These are phyloP conservation scores for Smittia sp. DNA, from an alignment of 2,888 invertebrate species.

Conservation along the genomic window DNA sequence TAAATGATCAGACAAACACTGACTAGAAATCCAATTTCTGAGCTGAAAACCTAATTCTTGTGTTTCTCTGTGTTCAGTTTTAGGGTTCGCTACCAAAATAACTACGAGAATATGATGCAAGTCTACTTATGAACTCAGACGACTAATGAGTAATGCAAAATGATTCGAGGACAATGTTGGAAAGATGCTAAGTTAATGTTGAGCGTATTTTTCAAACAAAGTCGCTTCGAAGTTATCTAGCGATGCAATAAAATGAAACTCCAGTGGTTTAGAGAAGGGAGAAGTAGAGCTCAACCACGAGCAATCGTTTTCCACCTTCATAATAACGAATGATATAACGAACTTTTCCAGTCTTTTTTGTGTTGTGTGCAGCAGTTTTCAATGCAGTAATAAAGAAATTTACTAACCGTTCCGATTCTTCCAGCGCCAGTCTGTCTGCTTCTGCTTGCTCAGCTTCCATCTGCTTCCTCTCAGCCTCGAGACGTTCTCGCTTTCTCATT, in stretches of 20 bases:
- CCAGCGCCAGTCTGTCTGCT: slow-evolving; percentile 59
- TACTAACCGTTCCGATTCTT: slow-evolving; percentile 63
- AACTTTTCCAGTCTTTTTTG: neutral
- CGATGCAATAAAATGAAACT: too few species aligned
- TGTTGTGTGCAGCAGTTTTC: neutral
- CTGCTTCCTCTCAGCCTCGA: slow-evolving; percentile 67
- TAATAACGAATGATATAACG: too few species aligned
- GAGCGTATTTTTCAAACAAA: neutral
- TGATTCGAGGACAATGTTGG: too few species aligned
- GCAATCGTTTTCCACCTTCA: too few species aligned
- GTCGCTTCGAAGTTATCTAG: neutral
- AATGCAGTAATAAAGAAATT: slow-evolving; percentile 4
- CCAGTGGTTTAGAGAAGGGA: too few species aligned
- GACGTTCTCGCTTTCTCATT: slow-evolving; percentile 71
- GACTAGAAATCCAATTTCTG: slow-evolving; percentile 29
- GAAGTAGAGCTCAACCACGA: too few species aligned
- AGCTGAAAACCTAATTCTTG: slow-evolving; percentile 7
- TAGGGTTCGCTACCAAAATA: neutral
- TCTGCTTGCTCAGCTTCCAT: slow-evolving; percentile 57
- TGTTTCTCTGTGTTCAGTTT: slow-evolving; percentile 10
- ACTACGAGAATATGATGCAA: neutral
- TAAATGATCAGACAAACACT: neutral
- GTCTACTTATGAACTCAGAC: neutral
- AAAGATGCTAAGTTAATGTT: neutral
- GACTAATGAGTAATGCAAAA: neutral